Evolutionary conservation across 2,888 invertebrate genomes (phyloP).

Genomic region (Drosophila pseudotalamancana): DNA sequence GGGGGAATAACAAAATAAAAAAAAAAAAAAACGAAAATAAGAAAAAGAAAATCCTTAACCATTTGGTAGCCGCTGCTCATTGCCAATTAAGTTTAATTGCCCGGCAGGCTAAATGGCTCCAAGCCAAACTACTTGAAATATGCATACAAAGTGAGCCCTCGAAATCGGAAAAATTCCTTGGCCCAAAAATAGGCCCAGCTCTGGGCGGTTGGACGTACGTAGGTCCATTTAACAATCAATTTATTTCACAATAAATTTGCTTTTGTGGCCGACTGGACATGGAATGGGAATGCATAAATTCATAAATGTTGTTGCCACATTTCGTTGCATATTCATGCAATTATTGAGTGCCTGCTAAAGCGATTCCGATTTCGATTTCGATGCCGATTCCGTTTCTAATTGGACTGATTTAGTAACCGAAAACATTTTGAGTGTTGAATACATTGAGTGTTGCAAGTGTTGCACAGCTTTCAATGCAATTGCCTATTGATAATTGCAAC

Average conservation of each 20-base stretch:
- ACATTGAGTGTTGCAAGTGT: slow-evolving; percentile 31
- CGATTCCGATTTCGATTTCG: slow-evolving; percentile 17
- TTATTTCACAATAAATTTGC: slow-evolving; percentile 73
- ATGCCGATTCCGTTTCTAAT: slow-evolving; percentile 50
- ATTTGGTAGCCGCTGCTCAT: slow-evolving; percentile 51
- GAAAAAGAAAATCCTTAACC: slow-evolving; percentile 30
- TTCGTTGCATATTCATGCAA: slow-evolving; percentile 69
- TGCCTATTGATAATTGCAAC: slow-evolving; percentile 15
- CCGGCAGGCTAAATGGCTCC: slow-evolving; percentile 47
- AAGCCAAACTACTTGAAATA: slow-evolving; percentile 63
- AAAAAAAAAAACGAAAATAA: background rate
- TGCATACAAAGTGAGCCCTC: slow-evolving; percentile 65
- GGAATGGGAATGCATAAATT: slow-evolving; percentile 28
- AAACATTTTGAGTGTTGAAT: slow-evolving; percentile 2
- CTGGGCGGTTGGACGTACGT: background rate
- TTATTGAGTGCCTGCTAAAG: slow-evolving; percentile 42
- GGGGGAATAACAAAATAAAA: background rate
- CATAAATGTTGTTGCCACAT: slow-evolving; percentile 45
- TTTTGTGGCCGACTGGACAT: slow-evolving; percentile 27
- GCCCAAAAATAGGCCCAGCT: background rate
- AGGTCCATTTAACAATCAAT: slow-evolving; percentile 78
- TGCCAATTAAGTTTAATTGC: slow-evolving; percentile 77
- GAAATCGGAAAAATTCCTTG: slow-evolving; percentile 34
- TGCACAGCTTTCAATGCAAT: slow-evolving; percentile 17
- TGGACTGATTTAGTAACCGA: slow-evolving; percentile 57